phyloP scores from a whole-genome alignment of 2,888 invertebrate species.

The Criorhina ranunculi region DNA sequence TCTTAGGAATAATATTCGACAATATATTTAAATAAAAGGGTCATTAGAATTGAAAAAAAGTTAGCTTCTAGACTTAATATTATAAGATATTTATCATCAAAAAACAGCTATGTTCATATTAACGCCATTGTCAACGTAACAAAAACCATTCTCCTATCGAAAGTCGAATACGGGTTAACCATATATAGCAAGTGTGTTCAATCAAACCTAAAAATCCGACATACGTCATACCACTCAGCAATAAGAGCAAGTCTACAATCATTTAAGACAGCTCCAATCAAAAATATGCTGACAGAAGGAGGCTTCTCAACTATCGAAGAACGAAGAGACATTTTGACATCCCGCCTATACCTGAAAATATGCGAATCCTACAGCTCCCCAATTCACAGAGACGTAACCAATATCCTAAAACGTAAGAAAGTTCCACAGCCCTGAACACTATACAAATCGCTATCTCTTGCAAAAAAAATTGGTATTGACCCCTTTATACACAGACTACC shows the following conservation, averaged over 20 bases:
- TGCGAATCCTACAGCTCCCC: background rate
- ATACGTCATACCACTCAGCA: background rate
- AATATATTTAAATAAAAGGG: constrained; percentile 35
- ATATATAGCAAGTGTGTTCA: constrained; percentile 46
- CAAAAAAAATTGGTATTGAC: background rate
- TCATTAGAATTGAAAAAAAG: constrained; percentile 51
- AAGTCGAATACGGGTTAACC: constrained; percentile 48
- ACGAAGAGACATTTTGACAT: background rate
- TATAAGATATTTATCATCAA: constrained; percentile 60
- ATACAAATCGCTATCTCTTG: constrained; percentile 1
- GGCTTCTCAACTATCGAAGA: constrained; percentile 37
- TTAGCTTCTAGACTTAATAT: constrained; percentile 51
- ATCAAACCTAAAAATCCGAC: background rate
- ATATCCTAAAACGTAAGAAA: constrained; percentile 5
- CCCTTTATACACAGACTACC: background rate
- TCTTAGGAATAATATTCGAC: constrained; percentile 15
- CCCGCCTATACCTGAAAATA: constrained; percentile 3
- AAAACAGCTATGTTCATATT: background rate
- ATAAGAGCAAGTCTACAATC: background rate
- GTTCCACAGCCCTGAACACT: background rate
- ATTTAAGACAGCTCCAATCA: no score
- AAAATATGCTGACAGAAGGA: no score
- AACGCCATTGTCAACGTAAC: constrained; percentile 34
- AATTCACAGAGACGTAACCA: constrained; percentile 4
- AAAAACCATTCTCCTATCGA: constrained; percentile 40